phyloP scores from a whole-genome alignment of 2,888 invertebrate genomes.

The Drosophila ustulata region DNA sequence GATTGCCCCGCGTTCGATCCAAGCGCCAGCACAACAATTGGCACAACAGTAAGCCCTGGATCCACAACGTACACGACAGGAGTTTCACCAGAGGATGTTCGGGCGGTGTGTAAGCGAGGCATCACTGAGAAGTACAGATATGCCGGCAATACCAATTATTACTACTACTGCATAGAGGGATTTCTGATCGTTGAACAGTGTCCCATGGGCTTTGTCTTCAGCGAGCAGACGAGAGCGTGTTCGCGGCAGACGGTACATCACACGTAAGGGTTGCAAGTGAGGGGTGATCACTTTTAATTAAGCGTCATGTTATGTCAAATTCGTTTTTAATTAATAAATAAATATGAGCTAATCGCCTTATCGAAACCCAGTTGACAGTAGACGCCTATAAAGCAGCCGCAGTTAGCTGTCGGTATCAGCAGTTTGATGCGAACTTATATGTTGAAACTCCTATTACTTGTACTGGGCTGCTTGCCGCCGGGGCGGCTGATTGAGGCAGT shows the following conservation, averaged over 20 bases:
- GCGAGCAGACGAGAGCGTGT: conserved; percentile 43
- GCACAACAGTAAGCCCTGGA: background rate
- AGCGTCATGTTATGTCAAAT: conserved; percentile 43
- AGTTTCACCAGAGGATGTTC: conserved; percentile 31
- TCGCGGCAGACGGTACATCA: conserved; percentile 22
- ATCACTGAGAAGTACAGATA: conserved; percentile 59
- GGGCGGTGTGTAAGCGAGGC: conserved; percentile 49
- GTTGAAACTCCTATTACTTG: conserved; percentile 49
- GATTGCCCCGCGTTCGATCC: conserved; percentile 15
- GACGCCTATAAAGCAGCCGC: conserved; percentile 57
- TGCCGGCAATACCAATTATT: conserved; percentile 69
- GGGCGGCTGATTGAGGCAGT: conserved; percentile 40
- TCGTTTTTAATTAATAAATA: conserved; percentile 47
- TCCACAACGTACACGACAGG: conserved; percentile 3
- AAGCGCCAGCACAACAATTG: background rate
- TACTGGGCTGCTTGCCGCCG: conserved; percentile 49
- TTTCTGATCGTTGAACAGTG: conserved; percentile 76
- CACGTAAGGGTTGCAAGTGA: conserved; percentile 23
- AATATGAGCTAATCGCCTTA: conserved; percentile 60
- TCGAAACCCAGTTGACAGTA: conserved; percentile 22
- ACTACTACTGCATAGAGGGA: conserved; percentile 64
- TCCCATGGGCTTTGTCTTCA: conserved; percentile 72
- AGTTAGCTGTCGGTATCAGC: conserved; percentile 18
- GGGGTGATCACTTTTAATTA: conserved; percentile 54
- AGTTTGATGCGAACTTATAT: conserved; percentile 52